Base-by-base conservation (phyloP, 2,113 vertebrate species). In the Picathartes gymnocephalus region DNA sequence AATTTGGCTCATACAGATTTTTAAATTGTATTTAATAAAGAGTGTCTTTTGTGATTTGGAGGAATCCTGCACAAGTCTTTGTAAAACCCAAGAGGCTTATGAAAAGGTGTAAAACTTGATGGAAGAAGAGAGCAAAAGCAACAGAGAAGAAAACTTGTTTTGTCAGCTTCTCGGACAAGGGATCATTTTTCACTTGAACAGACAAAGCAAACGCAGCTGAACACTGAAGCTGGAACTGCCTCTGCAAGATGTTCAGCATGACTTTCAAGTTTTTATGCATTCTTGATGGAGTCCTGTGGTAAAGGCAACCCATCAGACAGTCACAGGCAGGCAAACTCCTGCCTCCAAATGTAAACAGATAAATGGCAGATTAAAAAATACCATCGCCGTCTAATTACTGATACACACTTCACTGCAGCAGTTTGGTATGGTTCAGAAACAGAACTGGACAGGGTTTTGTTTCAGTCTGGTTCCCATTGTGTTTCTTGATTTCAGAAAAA, bases 341-440 rank as follows among this genome's bases (percentile, higher is more conserved):
- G 23, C 64, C 18, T 39, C 42, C 81, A 79, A 57, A 71, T 82
- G n/a, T 50, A 33, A 92, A 22, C 22, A 65, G 47, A 0, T 42
- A 92, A 83, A 40, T 10, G 39, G 9, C 73, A 80, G 40, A 56
- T 77, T 80, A 25, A 86, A 33, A 94, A 88, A 40, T 44, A 21
- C 15, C 28, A 1, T 65, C 0, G 0, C 23, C 0, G 0, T 81
- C 40, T 71, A n/a, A 44, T 76, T 66, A 37, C 40, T 7, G 3
- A 4, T 65, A 20, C 0, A 9, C 22, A 16, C 18, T 37, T 77
- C 33, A 21, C 54, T 71, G 53, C 53, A 40, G 50, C 81, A 68
- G 19, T 42, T 53, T 11, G 4, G 6, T 54, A 11, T 1, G 3
- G 58, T 23, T 16, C 30, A 82, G 81, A 54, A 85, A n/a, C 3